Conservation (phyloP, 2,797 vertebrate genomes). For the Lacerta viridis region DNA sequence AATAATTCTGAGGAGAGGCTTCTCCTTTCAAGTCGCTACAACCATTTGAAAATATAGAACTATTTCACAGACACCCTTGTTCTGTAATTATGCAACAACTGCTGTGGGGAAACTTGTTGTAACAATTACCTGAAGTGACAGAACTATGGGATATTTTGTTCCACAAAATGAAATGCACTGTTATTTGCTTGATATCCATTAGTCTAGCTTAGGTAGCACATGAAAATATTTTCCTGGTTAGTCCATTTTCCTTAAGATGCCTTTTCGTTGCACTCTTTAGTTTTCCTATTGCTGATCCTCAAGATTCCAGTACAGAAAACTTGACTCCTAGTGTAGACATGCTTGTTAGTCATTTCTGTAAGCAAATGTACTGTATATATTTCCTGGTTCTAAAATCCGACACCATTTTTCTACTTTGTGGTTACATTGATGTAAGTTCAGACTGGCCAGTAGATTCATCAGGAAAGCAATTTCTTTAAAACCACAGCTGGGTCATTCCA, state of each 20-base stretch:
- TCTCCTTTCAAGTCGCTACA: not conserved
- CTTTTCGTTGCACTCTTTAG: not conserved
- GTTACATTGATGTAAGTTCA: not conserved
- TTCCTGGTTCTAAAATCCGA: not conserved
- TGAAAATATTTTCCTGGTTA: not conserved
- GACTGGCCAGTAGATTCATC: conserved; percentile 22
- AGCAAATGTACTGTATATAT: not conserved
- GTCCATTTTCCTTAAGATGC: not conserved
- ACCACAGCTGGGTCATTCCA: too few relatives aligned
- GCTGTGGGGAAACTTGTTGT: not conserved
- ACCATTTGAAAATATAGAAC: not conserved
- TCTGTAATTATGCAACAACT: not conserved
- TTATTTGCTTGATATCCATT: not conserved
- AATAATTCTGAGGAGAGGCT: not conserved
- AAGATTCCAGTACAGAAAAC: not conserved
- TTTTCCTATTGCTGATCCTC: not conserved
- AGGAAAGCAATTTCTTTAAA: not conserved
- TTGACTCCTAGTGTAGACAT: not conserved
- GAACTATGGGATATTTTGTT: not conserved
- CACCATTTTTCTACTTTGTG: not conserved
- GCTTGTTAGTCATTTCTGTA: not conserved
- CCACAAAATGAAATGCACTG: not conserved
- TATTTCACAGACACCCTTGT: too few relatives aligned
- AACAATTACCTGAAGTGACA: not conserved
- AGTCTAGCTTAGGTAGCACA: not conserved